Evolutionary conservation across 2,888 invertebrate species (phyloP).

Genomic region (Megamerina dolium): DNA sequence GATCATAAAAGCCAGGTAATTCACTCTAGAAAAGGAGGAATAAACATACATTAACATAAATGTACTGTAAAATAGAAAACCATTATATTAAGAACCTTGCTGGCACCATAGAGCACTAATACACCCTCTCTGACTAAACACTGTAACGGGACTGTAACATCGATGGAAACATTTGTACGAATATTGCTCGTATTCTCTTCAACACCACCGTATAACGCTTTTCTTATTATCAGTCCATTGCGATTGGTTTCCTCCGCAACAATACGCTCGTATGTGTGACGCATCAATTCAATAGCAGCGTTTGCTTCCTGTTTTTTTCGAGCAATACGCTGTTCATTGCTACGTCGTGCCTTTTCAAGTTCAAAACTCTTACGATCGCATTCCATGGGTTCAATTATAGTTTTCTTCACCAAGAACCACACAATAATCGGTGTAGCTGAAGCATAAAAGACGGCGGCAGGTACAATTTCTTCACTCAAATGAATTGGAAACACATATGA

Average conservation of each 20-base stretch:
- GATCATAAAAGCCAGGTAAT: constrained; percentile 94
- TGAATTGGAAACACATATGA: constrained; percentile 84
- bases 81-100: constrained; percentile 62
- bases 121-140: constrained; percentile 90
- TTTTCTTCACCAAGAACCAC: constrained; percentile 75
- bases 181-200: constrained; percentile 38
- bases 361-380: constrained; percentile 72
- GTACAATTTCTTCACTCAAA: constrained; percentile 82
- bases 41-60: constrained; percentile 15
- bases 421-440: constrained; percentile 79
- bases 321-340: constrained; percentile 64
- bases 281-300: constrained; percentile 85
- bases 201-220: constrained; percentile 75
- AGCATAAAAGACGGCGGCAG: constrained; percentile 88
- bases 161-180: constrained; percentile 55
- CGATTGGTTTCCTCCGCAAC: constrained; percentile 73
- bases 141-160: constrained; percentile 92
- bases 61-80: constrained; percentile 14
- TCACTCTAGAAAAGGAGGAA: constrained; percentile 80
- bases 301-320: constrained; percentile 79
- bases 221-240: constrained; percentile 77
- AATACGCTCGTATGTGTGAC: constrained; percentile 79
- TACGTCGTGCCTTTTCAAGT: constrained; percentile 74
- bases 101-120: constrained; percentile 73
- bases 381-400: constrained; percentile 78